Conservation (phyloP, 2,888 invertebrate species). For the Drosophila multiciliata region DNA sequence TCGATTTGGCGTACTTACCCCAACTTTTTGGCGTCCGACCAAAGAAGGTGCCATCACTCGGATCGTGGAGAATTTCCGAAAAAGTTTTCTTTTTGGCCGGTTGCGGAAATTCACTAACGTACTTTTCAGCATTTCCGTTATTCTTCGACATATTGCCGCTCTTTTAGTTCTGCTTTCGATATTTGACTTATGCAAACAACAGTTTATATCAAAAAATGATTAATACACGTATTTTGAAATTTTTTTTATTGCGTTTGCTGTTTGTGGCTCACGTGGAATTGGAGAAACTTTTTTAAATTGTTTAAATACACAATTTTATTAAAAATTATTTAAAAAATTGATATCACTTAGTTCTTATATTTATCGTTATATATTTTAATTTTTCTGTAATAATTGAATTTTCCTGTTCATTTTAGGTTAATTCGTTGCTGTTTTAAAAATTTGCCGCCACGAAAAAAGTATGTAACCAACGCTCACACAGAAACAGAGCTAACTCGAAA, state of each 20-base stretch:
- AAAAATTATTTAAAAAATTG: not conserved
- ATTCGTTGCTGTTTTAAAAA: slow-evolving; percentile 32
- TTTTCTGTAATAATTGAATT: slow-evolving; percentile 28
- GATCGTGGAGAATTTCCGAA: slow-evolving; percentile 79
- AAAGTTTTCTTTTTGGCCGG: slow-evolving; percentile 76
- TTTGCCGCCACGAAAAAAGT: slow-evolving; percentile 33
- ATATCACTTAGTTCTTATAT: slow-evolving; percentile 8
- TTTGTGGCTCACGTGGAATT: slow-evolving; percentile 65
- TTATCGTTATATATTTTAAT: not conserved
- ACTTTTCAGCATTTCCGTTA: slow-evolving; percentile 69
- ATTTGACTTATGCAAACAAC: slow-evolving; percentile 15
- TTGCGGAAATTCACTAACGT: slow-evolving; percentile 80
- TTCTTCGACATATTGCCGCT: slow-evolving; percentile 78
- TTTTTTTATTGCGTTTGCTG: slow-evolving; percentile 34
- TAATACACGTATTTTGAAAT: slow-evolving; percentile 14
- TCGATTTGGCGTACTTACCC: slow-evolving; percentile 76
- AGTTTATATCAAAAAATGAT: slow-evolving; percentile 8
- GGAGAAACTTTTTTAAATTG: slow-evolving; percentile 22
- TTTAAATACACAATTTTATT: slow-evolving; percentile 1
- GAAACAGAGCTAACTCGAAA: slow-evolving; percentile 38
- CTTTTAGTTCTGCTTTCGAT: slow-evolving; percentile 13
- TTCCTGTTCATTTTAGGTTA: slow-evolving; percentile 20
- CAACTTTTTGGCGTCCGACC: slow-evolving; percentile 83
- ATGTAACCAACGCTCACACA: slow-evolving; percentile 25
- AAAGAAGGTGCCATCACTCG: slow-evolving; percentile 76